Percentiles rank a stretch among this genome's conserved stretches.
phyloP scores from a whole-genome alignment of 2,797 vertebrate species.

The Scolopax bukidnonensis region DNA sequence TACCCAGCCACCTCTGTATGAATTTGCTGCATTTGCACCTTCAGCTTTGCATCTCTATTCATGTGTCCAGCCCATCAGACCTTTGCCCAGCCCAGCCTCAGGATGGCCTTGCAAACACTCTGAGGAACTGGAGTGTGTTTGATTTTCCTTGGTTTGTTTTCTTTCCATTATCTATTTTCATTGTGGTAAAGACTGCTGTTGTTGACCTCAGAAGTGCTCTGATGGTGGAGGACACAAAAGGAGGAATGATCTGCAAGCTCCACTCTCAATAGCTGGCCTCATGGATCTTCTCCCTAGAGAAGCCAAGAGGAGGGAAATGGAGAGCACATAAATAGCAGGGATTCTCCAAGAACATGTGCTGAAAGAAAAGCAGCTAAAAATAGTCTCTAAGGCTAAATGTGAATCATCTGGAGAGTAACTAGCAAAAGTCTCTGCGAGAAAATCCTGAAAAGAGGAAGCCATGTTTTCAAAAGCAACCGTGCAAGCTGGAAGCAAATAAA shows the following conservation, averaged over 20 bases:
- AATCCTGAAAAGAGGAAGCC: neutral
- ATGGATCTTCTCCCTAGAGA: neutral
- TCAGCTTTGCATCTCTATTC: neutral
- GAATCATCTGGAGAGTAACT: constrained; percentile 46
- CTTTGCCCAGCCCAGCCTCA: constrained; percentile 1
- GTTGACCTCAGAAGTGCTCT: neutral
- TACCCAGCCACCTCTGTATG: neutral
- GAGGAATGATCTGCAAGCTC: neutral
- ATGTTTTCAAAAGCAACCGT: neutral
- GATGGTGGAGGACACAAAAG: neutral
- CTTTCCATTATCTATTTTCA: neutral
- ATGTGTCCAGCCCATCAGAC: constrained; percentile 6
- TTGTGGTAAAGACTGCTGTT: neutral
- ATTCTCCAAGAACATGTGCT: constrained; percentile 19
- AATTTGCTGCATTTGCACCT: neutral
- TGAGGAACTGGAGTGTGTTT: neutral
- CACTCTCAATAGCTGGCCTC: neutral
- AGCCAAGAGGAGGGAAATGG: neutral
- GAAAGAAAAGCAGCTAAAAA: constrained; percentile 50
- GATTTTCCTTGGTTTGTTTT: constrained; percentile 43
- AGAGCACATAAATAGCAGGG: neutral
- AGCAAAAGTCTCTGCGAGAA: neutral
- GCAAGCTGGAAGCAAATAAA: neutral
- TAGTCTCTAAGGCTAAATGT: constrained; percentile 27
- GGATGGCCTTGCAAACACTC: neutral